These are phyloP conservation scores for Leucophora obtusa DNA, from an alignment of 2,888 invertebrate genomes.

Conservation along the genomic window DNA sequence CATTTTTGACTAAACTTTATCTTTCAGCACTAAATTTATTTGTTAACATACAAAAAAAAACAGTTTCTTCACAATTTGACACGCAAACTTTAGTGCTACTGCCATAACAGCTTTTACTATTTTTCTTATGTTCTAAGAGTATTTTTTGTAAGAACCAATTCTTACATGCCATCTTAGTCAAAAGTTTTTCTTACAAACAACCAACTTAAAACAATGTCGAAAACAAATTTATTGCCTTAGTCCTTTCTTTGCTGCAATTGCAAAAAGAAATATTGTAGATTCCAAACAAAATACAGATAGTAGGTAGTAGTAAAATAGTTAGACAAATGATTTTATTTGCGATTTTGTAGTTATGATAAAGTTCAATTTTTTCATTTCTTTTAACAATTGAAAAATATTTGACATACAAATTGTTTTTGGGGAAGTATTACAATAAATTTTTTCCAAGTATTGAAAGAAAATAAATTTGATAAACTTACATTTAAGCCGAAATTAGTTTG, in stretches of 20 bases:
- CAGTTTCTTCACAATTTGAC: slow-evolving; percentile 45
- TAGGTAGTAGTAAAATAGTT: slow-evolving; percentile 16
- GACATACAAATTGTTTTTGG: not conserved
- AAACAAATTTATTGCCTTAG: slow-evolving; percentile 30
- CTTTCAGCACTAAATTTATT: no score
- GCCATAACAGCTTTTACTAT: no score
- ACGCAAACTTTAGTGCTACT: slow-evolving; percentile 37
- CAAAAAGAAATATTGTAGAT: no score
- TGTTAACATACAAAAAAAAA: not conserved
- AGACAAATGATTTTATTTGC: slow-evolving; percentile 53
- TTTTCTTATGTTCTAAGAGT: not conserved
- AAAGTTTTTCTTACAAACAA: not conserved
- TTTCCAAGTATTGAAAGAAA: not conserved
- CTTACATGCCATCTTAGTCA: not conserved
- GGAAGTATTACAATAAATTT: not conserved
- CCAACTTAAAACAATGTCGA: slow-evolving; percentile 16
- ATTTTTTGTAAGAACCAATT: not conserved
- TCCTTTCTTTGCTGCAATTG: not conserved
- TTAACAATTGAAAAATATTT: not conserved
- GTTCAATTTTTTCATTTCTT: slow-evolving; percentile 14
- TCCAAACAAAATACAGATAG: no score
- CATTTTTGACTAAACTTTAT: not conserved
- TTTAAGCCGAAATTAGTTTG: no score
- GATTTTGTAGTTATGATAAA: slow-evolving; percentile 48
- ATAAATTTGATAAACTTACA: not conserved